These are phyloP conservation scores for Timema cristinae DNA, from an alignment of 2,888 invertebrate species.

Conservation along the genomic window DNA sequence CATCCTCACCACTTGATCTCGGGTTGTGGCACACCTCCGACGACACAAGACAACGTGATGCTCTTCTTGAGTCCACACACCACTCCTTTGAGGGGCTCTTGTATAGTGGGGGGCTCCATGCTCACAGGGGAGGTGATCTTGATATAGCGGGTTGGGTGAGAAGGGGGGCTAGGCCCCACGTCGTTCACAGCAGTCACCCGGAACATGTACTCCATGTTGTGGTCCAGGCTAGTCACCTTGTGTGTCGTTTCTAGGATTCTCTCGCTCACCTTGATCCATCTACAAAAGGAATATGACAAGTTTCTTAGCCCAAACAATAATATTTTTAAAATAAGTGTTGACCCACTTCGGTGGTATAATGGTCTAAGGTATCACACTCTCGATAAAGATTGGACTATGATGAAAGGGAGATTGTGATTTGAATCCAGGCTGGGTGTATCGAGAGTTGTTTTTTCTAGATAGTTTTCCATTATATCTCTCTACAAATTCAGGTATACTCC, in stretches of 20 bases:
- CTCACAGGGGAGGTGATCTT: slow-evolving; percentile 53
- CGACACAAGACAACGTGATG: slow-evolving; percentile 68
- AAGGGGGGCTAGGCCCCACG: slow-evolving; percentile 69
- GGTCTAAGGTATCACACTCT: no score
- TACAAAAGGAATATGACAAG: slow-evolving; percentile 39
- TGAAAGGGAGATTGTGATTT: no score
- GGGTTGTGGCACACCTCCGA: slow-evolving; percentile 71
- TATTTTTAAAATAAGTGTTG: no score
- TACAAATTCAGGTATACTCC: no score
- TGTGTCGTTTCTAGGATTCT: slow-evolving; percentile 62
- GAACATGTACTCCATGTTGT: slow-evolving; percentile 65
- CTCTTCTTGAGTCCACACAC: slow-evolving; percentile 60
- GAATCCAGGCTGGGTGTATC: no score
- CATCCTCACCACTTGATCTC: slow-evolving; percentile 61
- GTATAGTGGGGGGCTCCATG: slow-evolving; percentile 60
- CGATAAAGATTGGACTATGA: no score
- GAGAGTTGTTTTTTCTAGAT: no score
- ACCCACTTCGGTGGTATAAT: no score
- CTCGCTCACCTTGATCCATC: slow-evolving; percentile 59
- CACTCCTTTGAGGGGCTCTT: slow-evolving; percentile 64
- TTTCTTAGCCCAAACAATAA: no score
- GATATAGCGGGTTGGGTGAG: slow-evolving; percentile 59
- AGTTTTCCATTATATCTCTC: no score
- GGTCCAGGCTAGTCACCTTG: slow-evolving; percentile 58
- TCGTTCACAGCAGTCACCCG: slow-evolving; percentile 72